phyloP scores from a whole-genome alignment of 35 echinoderm and acorn worm genomes.

The Acanthaster planci region DNA sequence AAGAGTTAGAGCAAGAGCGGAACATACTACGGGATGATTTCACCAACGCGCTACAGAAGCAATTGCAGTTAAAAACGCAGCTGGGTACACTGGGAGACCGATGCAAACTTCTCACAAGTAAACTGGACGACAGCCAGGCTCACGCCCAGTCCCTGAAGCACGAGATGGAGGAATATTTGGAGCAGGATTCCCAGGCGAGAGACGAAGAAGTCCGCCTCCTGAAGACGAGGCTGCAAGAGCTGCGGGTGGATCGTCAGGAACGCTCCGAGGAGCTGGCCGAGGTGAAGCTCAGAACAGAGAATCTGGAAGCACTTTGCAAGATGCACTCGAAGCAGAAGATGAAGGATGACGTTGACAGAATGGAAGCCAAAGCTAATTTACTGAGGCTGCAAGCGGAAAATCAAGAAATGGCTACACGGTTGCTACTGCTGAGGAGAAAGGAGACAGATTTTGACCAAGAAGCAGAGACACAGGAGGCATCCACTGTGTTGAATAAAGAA shows the following conservation, averaged over 20 bases:
- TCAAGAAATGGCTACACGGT: too few relatives aligned
- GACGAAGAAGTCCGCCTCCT: background rate
- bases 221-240: background rate
- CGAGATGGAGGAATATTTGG: conserved; percentile 2
- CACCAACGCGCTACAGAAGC: background rate
- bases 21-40: background rate
- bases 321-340: background rate
- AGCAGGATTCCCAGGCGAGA: background rate
- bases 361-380: background rate
- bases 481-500: too few relatives aligned
- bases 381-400: background rate
- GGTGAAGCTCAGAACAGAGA: background rate
- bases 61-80: background rate
- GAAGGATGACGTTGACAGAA: background rate
- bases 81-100: background rate
- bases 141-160: background rate
- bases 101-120: background rate
- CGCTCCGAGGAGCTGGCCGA: background rate
- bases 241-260: background rate
- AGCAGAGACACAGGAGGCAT: too few relatives aligned
- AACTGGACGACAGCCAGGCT: background rate
- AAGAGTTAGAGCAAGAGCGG: background rate
- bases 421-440: too few relatives aligned
- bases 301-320: conserved; percentile 3
- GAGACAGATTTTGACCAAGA: too few relatives aligned